Base-by-base conservation (phyloP, 2,797 vertebrate genomes). In the Ispidina lecontei region DNA sequence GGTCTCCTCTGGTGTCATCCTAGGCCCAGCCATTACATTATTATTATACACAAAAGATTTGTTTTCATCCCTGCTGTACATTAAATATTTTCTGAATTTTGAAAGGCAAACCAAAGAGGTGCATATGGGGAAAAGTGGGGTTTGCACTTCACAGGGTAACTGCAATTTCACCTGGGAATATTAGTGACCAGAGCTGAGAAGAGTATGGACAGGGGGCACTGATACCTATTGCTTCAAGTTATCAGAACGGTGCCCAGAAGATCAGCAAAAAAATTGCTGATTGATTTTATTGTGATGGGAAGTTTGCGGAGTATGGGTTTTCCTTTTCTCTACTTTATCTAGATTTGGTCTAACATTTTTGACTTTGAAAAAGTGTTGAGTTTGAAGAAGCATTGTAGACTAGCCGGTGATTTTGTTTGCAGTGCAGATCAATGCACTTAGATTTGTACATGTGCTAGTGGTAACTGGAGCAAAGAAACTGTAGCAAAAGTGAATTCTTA, bases 81-180 rank as follows among this genome's bases (percentile, higher is more conserved):
- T 60, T 7, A 52, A 71, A 37, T 70, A 29, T 31, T 79, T 79
- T 52, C 49, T 69, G 35, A 54, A 20, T 65, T 89, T 58, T 33
- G 37, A 64, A 83, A 68, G 20, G 26, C n/a, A 51, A 84, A 77
- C 12, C 5, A 29, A 56, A 52, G 58, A 70, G 31, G 9, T 58
- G 17, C 41, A 7, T 49, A 19, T 0, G 1, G 52, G 8, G 14
- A 91, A 58, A 85, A 74, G 21, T 51, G 39, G 14, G 0, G 0
- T 51, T 92, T 83, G 29, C 15, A 22, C 10, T 55, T 77, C 35
- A 33, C 1, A 0, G 11, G 9, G 11, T 63, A 84, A 83, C 33
- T 75, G 37, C 60, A 92, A 86, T 91, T 94, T 91, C 28, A 29
- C 25, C 23, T 31, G 75, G 39, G 64, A 87, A 35, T 62, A 7